Evolutionary conservation across 2,888 invertebrate species (phyloP).

Genomic region (Orthosia gracilis): DNA sequence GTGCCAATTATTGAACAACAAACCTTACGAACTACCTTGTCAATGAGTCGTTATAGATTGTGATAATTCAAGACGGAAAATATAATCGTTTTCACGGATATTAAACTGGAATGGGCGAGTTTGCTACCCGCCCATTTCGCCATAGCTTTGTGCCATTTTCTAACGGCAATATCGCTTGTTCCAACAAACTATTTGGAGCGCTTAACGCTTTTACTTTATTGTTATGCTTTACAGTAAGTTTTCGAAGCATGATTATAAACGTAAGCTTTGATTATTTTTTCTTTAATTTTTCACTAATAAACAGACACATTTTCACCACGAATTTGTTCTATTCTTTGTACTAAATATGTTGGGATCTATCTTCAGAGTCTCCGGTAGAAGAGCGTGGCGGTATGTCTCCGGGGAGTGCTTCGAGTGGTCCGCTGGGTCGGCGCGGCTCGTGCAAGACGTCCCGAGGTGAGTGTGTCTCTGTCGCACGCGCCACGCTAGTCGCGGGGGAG

Average conservation of each 20-base stretch:
- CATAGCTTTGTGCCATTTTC: too few relatives aligned
- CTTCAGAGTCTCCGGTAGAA: conserved; percentile 93
- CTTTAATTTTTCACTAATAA: conserved; percentile 37
- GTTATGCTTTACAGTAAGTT: conserved; percentile 30
- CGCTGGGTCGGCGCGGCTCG: conserved; percentile 95
- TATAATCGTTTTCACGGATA: too few relatives aligned
- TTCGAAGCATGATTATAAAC: conserved; percentile 52
- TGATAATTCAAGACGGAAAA: background rate
- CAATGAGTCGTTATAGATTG: background rate
- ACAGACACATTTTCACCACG: conserved; percentile 17
- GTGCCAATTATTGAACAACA: too few relatives aligned
- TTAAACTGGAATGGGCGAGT: too few relatives aligned
- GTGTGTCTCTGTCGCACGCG: conserved; percentile 70
- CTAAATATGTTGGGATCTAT: conserved; percentile 11
- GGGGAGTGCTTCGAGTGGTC: conserved; percentile 92
- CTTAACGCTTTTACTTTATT: conserved; percentile 52
- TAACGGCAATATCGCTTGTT: conserved; percentile 1
- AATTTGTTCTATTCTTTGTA: background rate
- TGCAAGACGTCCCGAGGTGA: conserved; percentile 97
- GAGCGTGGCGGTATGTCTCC: conserved; percentile 95
- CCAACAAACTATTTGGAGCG: conserved; percentile 42
- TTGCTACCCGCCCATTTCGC: too few relatives aligned
- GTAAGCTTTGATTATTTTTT: conserved; percentile 44
- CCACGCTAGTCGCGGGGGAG: conserved; percentile 30
- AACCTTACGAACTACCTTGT: background rate